Evolutionary conservation across 2,888 invertebrate genomes (phyloP).

Genomic region (Chrysina gloriosa): DNA sequence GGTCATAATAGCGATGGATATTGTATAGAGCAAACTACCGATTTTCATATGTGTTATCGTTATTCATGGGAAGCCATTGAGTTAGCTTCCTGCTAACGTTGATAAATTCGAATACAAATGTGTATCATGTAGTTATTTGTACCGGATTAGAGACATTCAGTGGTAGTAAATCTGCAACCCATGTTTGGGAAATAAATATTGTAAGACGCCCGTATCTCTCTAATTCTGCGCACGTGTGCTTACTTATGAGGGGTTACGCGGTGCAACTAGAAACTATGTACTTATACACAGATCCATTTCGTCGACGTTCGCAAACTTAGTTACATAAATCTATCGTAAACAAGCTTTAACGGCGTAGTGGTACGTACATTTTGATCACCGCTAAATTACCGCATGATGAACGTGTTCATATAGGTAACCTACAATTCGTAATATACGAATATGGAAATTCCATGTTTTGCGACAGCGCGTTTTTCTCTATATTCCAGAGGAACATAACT

Average conservation of each 20-base stretch:
- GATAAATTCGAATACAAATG: slow-evolving; percentile 14
- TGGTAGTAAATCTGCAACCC: slow-evolving; percentile 30
- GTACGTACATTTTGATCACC: slow-evolving; percentile 13
- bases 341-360: not conserved
- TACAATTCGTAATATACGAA: not conserved
- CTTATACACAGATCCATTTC: not conserved
- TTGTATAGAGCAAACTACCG: not conserved
- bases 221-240: slow-evolving; percentile 26
- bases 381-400: not conserved
- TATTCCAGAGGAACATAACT: too few species aligned
- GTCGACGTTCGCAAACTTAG: slow-evolving; percentile 25
- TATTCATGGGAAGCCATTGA: slow-evolving; percentile 11
- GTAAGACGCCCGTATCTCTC: slow-evolving; percentile 24
- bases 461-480: too few species aligned
- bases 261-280: slow-evolving; percentile 22
- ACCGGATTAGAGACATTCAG: slow-evolving; percentile 21
- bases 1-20: not conserved
- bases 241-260: slow-evolving; percentile 20
- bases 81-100: slow-evolving; percentile 5
- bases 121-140: slow-evolving; percentile 20
- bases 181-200: slow-evolving; percentile 37
- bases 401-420: not conserved
- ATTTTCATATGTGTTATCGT: slow-evolving; percentile 1
- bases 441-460: too few species aligned
- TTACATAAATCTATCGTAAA: slow-evolving; percentile 33